A percentile compares a stretch with the other conserved stretches of the same genome.
Evolutionary conservation across 2,113 vertebrate species (phyloP).

Genomic region (Piaya cayana): DNA sequence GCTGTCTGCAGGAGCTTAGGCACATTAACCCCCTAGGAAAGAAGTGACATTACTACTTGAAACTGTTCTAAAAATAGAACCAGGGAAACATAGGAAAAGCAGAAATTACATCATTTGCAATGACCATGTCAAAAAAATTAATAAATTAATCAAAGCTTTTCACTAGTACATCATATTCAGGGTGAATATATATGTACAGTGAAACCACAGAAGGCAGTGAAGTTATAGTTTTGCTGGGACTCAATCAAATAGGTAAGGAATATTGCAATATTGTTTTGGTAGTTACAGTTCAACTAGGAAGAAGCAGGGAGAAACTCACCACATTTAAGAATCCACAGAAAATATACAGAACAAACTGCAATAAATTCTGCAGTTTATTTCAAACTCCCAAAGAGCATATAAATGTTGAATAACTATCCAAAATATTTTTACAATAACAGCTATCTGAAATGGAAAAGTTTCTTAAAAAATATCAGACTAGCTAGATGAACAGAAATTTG

Average conservation of each 20-base stretch:
- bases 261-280: slow-evolving; percentile 19
- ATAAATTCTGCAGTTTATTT: neutral
- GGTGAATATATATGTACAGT: neutral
- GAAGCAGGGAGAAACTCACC: neutral
- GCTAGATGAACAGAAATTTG: neutral
- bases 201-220: neutral
- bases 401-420: neutral
- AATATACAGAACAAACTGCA: slow-evolving; percentile 7
- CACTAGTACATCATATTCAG: neutral
- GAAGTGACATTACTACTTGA: neutral
- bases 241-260: neutral
- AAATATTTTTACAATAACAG: neutral
- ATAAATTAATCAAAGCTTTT: neutral
- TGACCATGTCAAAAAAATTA: neutral
- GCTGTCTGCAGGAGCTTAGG: neutral
- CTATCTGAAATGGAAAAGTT: neutral
- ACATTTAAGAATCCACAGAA: neutral
- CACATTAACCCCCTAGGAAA: neutral
- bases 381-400: neutral
- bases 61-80: neutral
- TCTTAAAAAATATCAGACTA: neutral
- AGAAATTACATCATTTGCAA: neutral
- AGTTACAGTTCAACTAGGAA: neutral
- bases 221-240: neutral
- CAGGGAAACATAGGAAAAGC: neutral